A percentile compares a stretch with the other conserved stretches of the same genome.
phyloP scores from a whole-genome alignment of 2,888 invertebrate species.

The Caenorhabditis panamensis region DNA sequence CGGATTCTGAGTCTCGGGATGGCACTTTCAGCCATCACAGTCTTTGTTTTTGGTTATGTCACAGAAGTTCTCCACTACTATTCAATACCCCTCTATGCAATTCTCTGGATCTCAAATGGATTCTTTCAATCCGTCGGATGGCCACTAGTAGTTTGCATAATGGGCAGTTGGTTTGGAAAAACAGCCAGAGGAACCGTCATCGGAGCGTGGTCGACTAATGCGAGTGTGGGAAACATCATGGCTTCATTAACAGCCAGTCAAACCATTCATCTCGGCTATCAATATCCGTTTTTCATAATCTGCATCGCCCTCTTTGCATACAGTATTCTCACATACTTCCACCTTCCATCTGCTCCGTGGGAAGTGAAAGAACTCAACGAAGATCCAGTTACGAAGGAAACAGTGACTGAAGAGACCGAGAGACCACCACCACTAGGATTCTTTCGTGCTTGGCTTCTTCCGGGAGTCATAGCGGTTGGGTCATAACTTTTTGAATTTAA shows the following conservation, averaged over 20 bases:
- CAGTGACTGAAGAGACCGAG: constrained; percentile 23
- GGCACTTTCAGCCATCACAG: constrained; percentile 81
- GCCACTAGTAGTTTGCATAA: constrained; percentile 83
- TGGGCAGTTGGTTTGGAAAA: constrained; percentile 81
- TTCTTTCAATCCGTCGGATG: constrained; percentile 83
- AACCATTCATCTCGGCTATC: constrained; percentile 58
- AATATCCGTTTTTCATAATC: constrained; percentile 40
- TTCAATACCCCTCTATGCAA: constrained; percentile 81
- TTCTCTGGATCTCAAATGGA: constrained; percentile 82
- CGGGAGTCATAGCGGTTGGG: constrained; percentile 71
- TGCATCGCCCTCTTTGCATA: constrained; percentile 79
- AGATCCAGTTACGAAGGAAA: constrained; percentile 1
- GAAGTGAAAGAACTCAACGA: constrained; percentile 75
- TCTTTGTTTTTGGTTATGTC: constrained; percentile 82
- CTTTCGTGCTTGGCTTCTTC: constrained; percentile 66
- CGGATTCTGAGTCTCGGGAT: constrained; percentile 82
- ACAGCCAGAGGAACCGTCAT: constrained; percentile 80
- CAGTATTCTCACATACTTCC: constrained; percentile 81
- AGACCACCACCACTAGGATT: constrained; percentile 65
- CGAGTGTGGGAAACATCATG: constrained; percentile 83
- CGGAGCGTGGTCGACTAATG: constrained; percentile 82
- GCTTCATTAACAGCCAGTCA: constrained; percentile 82
- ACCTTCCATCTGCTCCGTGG: constrained; percentile 82
- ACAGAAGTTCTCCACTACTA: constrained; percentile 82
- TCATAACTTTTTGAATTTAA: no score